These are phyloP conservation scores for Platichthys stellatus DNA, from an alignment of 2,113 vertebrate species.

Conservation along the genomic window DNA sequence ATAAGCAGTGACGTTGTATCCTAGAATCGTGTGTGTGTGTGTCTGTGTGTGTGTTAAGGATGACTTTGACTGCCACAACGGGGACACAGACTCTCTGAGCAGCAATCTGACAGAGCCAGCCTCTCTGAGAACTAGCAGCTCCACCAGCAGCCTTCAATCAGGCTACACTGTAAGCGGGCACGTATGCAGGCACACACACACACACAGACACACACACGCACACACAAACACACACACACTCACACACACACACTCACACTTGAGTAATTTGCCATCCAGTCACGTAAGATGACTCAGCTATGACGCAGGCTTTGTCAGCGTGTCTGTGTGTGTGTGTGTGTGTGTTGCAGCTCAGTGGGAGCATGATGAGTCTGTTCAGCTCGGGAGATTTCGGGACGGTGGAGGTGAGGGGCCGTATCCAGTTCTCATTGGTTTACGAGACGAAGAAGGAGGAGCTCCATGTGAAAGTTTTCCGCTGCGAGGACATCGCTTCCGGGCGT, in stretches of 20 bases:
- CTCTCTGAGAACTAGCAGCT: slow-evolving; percentile 84
- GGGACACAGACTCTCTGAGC: slow-evolving; percentile 76
- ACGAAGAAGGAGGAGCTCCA: slow-evolving; percentile 84
- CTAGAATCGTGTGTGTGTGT: slow-evolving; percentile 1
- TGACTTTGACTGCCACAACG: slow-evolving; percentile 49
- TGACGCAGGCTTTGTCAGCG: slow-evolving; percentile 60
- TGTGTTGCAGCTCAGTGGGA: slow-evolving; percentile 87
- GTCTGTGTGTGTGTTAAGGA: slow-evolving; percentile 37
- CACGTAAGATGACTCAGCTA: slow-evolving; percentile 65
- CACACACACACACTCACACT: not conserved
- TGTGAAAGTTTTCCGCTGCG: slow-evolving; percentile 88
- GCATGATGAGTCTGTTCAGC: slow-evolving; percentile 93
- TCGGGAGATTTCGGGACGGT: slow-evolving; percentile 86
- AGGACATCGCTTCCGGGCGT: slow-evolving; percentile 88
- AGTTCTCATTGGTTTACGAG: slow-evolving; percentile 89
- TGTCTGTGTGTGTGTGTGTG: slow-evolving; percentile 21
- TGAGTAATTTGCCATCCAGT: slow-evolving; percentile 21
- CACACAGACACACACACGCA: slow-evolving; percentile 16
- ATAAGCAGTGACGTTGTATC: not conserved
- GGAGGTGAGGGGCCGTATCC: slow-evolving; percentile 88
- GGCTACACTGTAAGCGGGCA: slow-evolving; percentile 67
- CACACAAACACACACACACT: slow-evolving; percentile 13
- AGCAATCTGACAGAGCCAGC: slow-evolving; percentile 54
- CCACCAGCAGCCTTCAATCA: slow-evolving; percentile 86
- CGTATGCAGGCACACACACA: not conserved